Evolutionary conservation across 2,888 invertebrate species (phyloP).

Genomic region (Phaedon cochleariae): DNA sequence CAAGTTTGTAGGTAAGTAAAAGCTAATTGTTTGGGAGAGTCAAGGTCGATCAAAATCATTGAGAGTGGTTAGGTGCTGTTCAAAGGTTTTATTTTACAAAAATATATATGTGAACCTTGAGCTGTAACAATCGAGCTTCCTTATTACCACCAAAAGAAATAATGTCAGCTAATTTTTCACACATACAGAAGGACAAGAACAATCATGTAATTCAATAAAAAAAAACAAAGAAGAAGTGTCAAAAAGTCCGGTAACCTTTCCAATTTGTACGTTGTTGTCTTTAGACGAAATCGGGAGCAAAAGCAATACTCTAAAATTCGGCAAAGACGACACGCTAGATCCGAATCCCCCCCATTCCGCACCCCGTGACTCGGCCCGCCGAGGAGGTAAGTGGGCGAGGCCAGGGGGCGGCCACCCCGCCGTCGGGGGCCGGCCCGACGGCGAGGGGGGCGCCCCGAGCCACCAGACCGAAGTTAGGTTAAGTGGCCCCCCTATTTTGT

Average conservation of each 20-base stretch:
- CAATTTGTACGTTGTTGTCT: slow-evolving; percentile 64
- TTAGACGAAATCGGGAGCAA: slow-evolving; percentile 67
- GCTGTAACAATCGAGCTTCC: neutral
- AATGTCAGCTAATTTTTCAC: slow-evolving; percentile 13
- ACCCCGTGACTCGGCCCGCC: slow-evolving; percentile 56
- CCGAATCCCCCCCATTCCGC: slow-evolving; percentile 65
- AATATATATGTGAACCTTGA: slow-evolving; percentile 16
- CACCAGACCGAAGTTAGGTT: slow-evolving; percentile 36
- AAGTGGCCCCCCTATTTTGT: slow-evolving; percentile 20
- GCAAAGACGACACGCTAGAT: slow-evolving; percentile 54
- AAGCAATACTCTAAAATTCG: slow-evolving; percentile 31
- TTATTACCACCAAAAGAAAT: neutral
- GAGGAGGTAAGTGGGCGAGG: slow-evolving; percentile 64
- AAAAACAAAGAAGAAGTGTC: slow-evolving; percentile 9
- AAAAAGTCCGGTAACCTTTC: slow-evolving; percentile 45
- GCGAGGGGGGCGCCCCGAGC: slow-evolving; percentile 50
- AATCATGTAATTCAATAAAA: slow-evolving; percentile 13
- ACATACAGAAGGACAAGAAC: no score
- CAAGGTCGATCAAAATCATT: neutral
- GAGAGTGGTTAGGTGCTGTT: no score
- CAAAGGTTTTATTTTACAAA: neutral
- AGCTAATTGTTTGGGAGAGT: no score
- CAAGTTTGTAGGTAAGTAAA: no score
- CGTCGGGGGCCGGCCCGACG: slow-evolving; percentile 45
- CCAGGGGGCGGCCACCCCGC: slow-evolving; percentile 56